Base-by-base conservation (phyloP, 2,888 invertebrate genomes). In the Meloe dianella region DNA sequence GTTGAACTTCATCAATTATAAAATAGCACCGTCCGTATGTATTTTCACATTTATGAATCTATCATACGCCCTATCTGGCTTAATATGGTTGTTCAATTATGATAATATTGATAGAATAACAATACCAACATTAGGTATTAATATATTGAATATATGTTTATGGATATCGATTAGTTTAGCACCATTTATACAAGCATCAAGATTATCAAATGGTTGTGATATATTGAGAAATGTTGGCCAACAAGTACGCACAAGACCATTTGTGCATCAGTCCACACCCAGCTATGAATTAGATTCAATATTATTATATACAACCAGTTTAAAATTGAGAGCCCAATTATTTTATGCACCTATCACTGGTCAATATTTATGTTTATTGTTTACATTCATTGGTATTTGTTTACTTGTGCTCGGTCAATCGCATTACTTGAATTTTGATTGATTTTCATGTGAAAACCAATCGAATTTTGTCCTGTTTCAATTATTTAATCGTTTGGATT, bases 211-310 rank as follows among this genome's bases (percentile, higher is more conserved):
- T 10, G 90, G 91, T 51, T 94, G 93, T 76, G 87, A 88, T 24
- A 87, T 87, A 72, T 88, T 92, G n/a, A 90, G 90, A 81, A 87
- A 87, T 20, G 89, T 91, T 63, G 94, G 94, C 0, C 93, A 94
- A 82, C 92, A 92, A 82, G 87, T 93, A 61, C 87, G 93, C 62
- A 89, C 90, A 14, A 87, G 93, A 1, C 94, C 94, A 0, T 94
- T 92, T 80, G 90, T 92, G 2, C 93, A 94, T 83, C 92, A 92
- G 80, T 90, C 90, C 76, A 92, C 92, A 9, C 87, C 93, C 0
- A 89, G 89, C 61, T 88, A 89, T 73, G 92, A 94, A 84, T 87
- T 94, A 74, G 90, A 91, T 76, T 89, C 93, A 0, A 89, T 94
- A 67, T 86, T 94, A 30, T 84, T 93, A 72, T 94, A 91, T 81